Conservation (phyloP, 2,888 invertebrate species). For the Hydropsyche betteni region DNA sequence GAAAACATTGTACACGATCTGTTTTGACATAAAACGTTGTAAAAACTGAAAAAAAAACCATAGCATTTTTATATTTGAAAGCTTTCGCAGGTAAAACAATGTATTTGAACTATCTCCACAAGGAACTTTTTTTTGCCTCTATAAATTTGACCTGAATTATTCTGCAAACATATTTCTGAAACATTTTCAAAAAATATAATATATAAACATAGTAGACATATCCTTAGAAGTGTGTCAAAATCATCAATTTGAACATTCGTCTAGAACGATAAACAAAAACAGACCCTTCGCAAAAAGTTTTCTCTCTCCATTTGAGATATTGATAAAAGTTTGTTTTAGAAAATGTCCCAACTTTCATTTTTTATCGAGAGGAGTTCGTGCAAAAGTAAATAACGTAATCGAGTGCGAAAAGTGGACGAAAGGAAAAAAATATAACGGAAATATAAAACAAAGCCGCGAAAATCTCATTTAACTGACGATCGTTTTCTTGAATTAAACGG, state of each 20-base stretch:
- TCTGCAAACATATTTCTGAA: too few species aligned
- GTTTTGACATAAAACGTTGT: too few species aligned
- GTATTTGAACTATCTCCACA: too few species aligned
- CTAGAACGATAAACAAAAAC: not conserved
- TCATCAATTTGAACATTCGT: not conserved
- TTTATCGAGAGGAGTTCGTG: not conserved
- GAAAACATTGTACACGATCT: too few species aligned
- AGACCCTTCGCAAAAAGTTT: not conserved
- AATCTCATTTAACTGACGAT: not conserved
- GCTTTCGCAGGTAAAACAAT: too few species aligned
- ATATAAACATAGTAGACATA: too few species aligned
- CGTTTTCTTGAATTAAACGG: not conserved
- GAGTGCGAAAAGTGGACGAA: not conserved
- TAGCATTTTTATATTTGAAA: too few species aligned
- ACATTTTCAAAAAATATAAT: too few species aligned
- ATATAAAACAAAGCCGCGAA: not conserved
- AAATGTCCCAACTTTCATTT: not conserved
- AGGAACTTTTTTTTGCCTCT: too few species aligned
- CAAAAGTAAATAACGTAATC: constrained; percentile 5
- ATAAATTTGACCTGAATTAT: too few species aligned
- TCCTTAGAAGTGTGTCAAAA: not conserved
- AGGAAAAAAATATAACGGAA: too few species aligned
- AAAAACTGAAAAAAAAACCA: too few species aligned
- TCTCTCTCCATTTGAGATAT: constrained; percentile 2
- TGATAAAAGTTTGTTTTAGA: not conserved